Evolutionary conservation across 2,797 vertebrate genomes (phyloP), one percentile per base, ranked within the genome.

Genomic region (Acipenser transmontanus): DNA sequence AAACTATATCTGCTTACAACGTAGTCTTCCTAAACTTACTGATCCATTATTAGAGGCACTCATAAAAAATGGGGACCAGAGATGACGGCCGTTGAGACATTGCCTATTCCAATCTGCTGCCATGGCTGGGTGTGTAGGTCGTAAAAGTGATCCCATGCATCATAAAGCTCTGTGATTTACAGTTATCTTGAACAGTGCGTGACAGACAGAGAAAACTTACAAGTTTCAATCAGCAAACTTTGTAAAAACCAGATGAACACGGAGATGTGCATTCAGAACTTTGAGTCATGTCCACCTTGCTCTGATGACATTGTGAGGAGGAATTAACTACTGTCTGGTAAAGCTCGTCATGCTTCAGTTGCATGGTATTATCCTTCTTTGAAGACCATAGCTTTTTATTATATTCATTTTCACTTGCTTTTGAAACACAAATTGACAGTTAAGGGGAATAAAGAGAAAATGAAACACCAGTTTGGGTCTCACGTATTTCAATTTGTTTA

Each of bases 311-410:
- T 14, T 72, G 7, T 65, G 67, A 61, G 48, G 65, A 20, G 49
- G 47, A 54, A 64, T 13, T 48, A 59, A n/a, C 9, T 11, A 13
- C 63, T 49, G 70, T 49, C 34, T 59, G 34, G 72, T 73, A 63
- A 66, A 71, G 65, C 10, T 72, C 74, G 77, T 70, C 51, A 73
- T 70, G 64, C 67, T 63, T 73, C 62, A 69, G 64, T 67, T 2
- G 51, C 49, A 72, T 65, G 63, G n/a, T 67, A 67, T 74, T 63
- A 11, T 72, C 66, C 66, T 63, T 64, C 34, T 34, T 34, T 34
- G 34, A 34, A 34, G 34, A 34, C 34, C 34, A 34, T 4, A 34
- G 34, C 34, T 34, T 34, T 34, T 34, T 34, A 1, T 34, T 34
- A 34, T 34, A 34, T 34, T 34, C 34, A 34, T 34, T 34, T 34